phyloP scores from a whole-genome alignment of 2,797 vertebrate species.

The Helostoma temminkii region DNA sequence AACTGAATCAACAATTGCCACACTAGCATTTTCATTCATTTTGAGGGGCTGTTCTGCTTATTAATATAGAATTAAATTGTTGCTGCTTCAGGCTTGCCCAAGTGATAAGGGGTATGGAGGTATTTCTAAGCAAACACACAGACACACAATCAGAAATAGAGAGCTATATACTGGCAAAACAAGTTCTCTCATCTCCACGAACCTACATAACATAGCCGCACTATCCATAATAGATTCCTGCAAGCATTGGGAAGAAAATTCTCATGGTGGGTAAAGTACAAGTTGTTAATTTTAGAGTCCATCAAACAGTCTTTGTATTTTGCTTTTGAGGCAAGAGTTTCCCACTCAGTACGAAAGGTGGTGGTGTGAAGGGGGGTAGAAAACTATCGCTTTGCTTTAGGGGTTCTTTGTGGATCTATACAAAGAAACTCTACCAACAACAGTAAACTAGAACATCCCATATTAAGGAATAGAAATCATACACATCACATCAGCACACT shows the following conservation, averaged over 20 bases:
- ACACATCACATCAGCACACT: too few relatives aligned
- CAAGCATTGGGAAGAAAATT: slow-evolving; percentile 32
- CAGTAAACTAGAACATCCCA: slow-evolving; percentile 35
- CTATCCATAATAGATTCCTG: slow-evolving; percentile 60
- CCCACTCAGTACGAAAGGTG: slow-evolving; percentile 14
- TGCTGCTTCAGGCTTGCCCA: slow-evolving; percentile 56
- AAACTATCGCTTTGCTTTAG: slow-evolving; percentile 51
- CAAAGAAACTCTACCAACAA: slow-evolving; percentile 20
- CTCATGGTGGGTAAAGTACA: slow-evolving; percentile 50
- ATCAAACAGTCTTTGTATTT: slow-evolving; percentile 47
- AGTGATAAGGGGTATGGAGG: slow-evolving; percentile 54
- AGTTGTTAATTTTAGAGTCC: slow-evolving; percentile 68
- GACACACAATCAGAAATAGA: slow-evolving; percentile 39
- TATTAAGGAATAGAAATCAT: slow-evolving; percentile 49
- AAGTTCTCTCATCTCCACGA: slow-evolving; percentile 54
- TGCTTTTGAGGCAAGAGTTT: slow-evolving; percentile 40
- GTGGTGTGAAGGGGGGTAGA: neutral
- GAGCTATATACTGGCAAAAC: slow-evolving; percentile 48
- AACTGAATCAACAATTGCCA: slow-evolving; percentile 66
- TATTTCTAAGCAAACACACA: slow-evolving; percentile 12
- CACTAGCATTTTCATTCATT: slow-evolving; percentile 41
- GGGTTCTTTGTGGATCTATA: slow-evolving; percentile 50
- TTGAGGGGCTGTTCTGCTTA: slow-evolving; percentile 47
- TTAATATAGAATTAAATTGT: slow-evolving; percentile 74
- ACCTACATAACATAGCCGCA: slow-evolving; percentile 59